Conservation (phyloP, 2,888 invertebrate genomes). For the Andrena dorsata region DNA sequence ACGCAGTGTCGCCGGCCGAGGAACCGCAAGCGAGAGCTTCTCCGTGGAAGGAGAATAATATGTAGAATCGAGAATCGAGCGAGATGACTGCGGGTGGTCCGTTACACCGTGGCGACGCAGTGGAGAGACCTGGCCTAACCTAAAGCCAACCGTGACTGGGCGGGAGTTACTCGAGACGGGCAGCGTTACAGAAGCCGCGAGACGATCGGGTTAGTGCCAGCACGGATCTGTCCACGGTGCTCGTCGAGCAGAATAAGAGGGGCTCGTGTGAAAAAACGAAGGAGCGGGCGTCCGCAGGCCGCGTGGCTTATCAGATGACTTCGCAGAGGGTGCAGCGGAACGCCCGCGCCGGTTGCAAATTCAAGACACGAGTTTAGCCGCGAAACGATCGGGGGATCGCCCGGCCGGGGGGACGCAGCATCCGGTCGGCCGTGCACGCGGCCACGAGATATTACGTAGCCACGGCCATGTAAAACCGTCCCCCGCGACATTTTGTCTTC, state of each 20-base stretch:
- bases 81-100: constrained; percentile 49
- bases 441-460: constrained; percentile 58
- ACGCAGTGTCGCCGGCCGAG: constrained; percentile 35
- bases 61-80: constrained; percentile 26
- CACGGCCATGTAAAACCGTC: constrained; percentile 59
- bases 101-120: constrained; percentile 45
- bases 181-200: not conserved
- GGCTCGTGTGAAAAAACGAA: constrained; percentile 6
- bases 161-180: not conserved
- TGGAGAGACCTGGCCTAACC: constrained; percentile 22
- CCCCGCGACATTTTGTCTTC: constrained; percentile 65
- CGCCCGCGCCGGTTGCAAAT: constrained; percentile 61
- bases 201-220: constrained; percentile 2
- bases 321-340: constrained; percentile 38
- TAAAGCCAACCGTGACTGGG: constrained; percentile 49
- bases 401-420: constrained; percentile 27
- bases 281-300: constrained; percentile 15
- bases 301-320: constrained; percentile 55
- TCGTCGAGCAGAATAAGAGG: not conserved
- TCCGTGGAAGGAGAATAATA: constrained; percentile 25
- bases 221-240: not conserved
- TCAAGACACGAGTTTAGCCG: constrained; percentile 48
- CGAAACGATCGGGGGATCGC: constrained; percentile 38
- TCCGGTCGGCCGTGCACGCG: constrained; percentile 45
- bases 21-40: constrained; percentile 27